Evolutionary conservation across 2,888 invertebrate species (phyloP).

Genomic region (Drosophila diplacantha): DNA sequence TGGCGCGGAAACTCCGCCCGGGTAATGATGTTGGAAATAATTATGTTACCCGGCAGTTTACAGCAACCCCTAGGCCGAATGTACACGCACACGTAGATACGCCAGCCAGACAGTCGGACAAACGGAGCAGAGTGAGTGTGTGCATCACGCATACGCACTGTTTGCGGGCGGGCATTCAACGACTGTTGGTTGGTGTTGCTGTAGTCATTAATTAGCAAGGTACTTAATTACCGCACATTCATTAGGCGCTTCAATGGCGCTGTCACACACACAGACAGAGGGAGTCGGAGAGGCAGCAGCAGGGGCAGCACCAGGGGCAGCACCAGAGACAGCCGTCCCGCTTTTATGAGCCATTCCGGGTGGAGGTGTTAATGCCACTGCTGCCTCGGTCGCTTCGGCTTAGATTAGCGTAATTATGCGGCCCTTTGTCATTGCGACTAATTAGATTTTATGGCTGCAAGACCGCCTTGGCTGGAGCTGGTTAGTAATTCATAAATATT

Average conservation of each 20-base stretch:
- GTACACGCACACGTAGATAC: constrained; percentile 4
- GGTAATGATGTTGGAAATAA: constrained; percentile 62
- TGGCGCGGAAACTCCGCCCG: constrained; percentile 33
- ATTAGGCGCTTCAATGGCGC: constrained; percentile 72
- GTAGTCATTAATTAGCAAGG: constrained; percentile 78
- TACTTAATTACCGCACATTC: constrained; percentile 78
- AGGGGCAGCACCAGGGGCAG: not conserved
- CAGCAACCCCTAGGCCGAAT: constrained; percentile 32
- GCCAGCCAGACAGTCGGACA: constrained; percentile 25
- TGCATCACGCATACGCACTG: constrained; percentile 65
- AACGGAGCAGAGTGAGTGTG: constrained; percentile 13
- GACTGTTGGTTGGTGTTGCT: constrained; percentile 58
- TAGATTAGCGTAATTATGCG: constrained; percentile 68
- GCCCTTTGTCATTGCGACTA: constrained; percentile 68
- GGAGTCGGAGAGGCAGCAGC: not conserved
- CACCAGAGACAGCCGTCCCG: constrained; percentile 4
- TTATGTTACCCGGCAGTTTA: constrained; percentile 56
- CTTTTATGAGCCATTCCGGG: constrained; percentile 52
- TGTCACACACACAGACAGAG: constrained; percentile 30
- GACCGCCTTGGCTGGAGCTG: constrained; percentile 6
- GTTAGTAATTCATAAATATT: constrained; percentile 64
- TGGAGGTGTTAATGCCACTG: constrained; percentile 60
- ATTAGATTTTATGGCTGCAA: constrained; percentile 64
- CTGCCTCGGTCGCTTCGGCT: constrained; percentile 47
- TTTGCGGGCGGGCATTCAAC: constrained; percentile 50